Conservation (phyloP, 2,113 vertebrate species). For the Orcinus orca region DNA sequence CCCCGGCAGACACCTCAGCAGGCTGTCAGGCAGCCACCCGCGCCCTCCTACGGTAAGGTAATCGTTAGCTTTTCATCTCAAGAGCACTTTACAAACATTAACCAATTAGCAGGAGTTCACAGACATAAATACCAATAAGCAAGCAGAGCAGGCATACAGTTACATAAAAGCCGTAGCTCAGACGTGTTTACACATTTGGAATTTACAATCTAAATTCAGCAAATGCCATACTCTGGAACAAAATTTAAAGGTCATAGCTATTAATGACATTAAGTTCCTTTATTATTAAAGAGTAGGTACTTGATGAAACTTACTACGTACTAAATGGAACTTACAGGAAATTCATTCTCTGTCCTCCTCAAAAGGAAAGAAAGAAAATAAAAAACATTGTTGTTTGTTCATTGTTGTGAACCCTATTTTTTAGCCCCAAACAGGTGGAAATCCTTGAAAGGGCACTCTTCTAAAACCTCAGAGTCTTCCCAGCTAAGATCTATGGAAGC, state of each 20-base stretch:
- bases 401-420: background rate
- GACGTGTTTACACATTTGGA: background rate
- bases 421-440: background rate
- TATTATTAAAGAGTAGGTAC: background rate
- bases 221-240: background rate
- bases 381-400: background rate
- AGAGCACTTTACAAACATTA: slow-evolving; percentile 56
- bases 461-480: background rate
- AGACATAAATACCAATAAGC: slow-evolving; percentile 40
- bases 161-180: background rate
- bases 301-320: background rate
- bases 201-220: slow-evolving; percentile 1
- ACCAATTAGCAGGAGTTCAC: slow-evolving; percentile 32
- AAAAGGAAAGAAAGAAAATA: background rate
- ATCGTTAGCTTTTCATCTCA: slow-evolving; percentile 35
- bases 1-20: background rate
- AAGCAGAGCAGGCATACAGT: slow-evolving; percentile 17
- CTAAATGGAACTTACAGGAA: background rate
- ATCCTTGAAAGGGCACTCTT: background rate
- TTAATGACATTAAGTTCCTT: slow-evolving; percentile 1
- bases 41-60: background rate
- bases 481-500: background rate
- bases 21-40: background rate
- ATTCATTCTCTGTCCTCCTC: background rate
- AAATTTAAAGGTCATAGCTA: background rate